phyloP scores from a whole-genome alignment of 2,888 invertebrate species.

The Rhogogaster chlorosoma region DNA sequence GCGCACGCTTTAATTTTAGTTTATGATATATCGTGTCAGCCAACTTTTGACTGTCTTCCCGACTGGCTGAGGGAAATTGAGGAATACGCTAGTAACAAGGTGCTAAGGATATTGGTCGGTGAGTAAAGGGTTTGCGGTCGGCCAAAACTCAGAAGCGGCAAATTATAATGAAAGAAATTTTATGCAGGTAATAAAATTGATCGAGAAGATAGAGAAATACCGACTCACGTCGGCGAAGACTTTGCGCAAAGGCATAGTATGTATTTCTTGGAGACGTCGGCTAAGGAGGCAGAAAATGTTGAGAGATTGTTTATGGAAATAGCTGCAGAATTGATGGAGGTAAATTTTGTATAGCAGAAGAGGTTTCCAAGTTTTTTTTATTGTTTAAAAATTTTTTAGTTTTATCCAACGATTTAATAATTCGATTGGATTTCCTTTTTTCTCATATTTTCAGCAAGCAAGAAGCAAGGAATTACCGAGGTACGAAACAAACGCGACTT shows the following conservation, averaged over 20 bases:
- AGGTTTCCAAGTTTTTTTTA: not conserved
- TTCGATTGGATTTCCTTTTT: constrained; percentile 39
- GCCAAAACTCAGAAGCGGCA: not conserved
- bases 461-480: constrained; percentile 90
- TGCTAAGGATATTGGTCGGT: constrained; percentile 96
- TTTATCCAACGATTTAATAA: constrained; percentile 36
- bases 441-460: constrained; percentile 85
- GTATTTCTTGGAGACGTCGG: constrained; percentile 99
- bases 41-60: constrained; percentile 97
- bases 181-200: constrained; percentile 96
- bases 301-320: constrained; percentile 98
- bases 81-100: constrained; percentile 97
- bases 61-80: constrained; percentile 99
- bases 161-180: not conserved
- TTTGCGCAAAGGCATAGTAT: constrained; percentile 97
- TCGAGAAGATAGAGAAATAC: constrained; percentile 96
- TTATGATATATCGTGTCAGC: constrained; percentile 98
- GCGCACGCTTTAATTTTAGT: constrained; percentile 98
- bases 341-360: constrained; percentile 68
- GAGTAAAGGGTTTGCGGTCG: constrained; percentile 71
- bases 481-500: constrained; percentile 86
- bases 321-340: constrained; percentile 94
- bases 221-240: constrained; percentile 95
- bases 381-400: constrained; percentile 44
- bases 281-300: constrained; percentile 98